A percentile compares a stretch with the other conserved stretches of the same genome.
phyloP scores from a whole-genome alignment of 2,888 invertebrate species.

The Callinectes sapidus region DNA sequence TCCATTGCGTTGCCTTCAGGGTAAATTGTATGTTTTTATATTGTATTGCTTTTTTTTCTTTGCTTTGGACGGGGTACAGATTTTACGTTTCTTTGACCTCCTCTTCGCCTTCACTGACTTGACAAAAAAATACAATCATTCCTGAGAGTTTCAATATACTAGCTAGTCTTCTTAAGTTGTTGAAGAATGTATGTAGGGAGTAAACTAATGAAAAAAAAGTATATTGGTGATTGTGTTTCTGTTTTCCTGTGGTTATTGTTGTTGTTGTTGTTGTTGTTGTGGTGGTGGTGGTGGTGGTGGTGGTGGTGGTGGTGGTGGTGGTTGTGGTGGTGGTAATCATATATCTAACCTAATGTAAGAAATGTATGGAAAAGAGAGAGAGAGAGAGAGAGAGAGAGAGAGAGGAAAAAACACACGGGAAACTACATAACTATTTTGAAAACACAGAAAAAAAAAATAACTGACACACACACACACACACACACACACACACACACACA shows the following conservation, averaged over 20 bases:
- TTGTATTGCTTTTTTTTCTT: too few species aligned
- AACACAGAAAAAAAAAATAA: too few species aligned
- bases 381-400: not conserved
- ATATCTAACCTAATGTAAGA: not conserved
- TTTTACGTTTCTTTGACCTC: not conserved
- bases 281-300: too few species aligned
- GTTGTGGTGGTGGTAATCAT: not conserved
- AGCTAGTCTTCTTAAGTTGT: not conserved
- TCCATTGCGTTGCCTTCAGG: not conserved
- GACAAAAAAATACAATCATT: not conserved
- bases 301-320: not conserved
- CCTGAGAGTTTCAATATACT: not conserved
- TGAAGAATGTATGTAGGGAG: not conserved
- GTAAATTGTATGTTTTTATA: not conserved
- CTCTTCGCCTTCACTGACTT: not conserved
- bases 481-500: conserved; percentile 31
- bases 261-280: too few species aligned
- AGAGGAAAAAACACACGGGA: too few species aligned
- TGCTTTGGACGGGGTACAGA: not conserved
- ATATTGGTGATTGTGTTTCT: not conserved
- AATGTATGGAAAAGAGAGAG: not conserved
- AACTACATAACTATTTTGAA: too few species aligned
- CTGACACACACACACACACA: not conserved
- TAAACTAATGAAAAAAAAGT: not conserved
- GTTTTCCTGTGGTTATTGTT: not conserved